phyloP scores from a whole-genome alignment of 2,797 vertebrate genomes.

The Malacoctenus gilli region DNA sequence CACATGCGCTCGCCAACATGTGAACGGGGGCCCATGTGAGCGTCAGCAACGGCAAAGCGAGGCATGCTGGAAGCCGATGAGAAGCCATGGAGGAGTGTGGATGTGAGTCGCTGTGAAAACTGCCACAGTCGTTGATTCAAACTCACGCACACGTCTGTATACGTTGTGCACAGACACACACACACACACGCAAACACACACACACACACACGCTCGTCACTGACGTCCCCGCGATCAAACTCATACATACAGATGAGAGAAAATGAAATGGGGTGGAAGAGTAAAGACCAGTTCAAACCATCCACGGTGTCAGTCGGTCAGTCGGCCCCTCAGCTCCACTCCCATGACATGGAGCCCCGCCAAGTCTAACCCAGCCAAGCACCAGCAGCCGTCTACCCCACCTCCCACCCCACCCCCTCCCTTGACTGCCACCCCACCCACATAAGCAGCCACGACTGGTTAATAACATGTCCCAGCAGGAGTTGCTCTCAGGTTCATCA shows the following conservation, averaged over 20 bases:
- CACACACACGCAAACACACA: slow-evolving; percentile 25
- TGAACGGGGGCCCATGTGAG: slow-evolving; percentile 49
- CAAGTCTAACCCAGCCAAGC: slow-evolving; percentile 55
- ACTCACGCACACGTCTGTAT: slow-evolving; percentile 8
- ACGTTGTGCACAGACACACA: slow-evolving; percentile 10
- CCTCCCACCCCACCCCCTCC: no score
- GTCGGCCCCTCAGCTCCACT: slow-evolving; percentile 67
- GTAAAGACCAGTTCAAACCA: slow-evolving; percentile 79
- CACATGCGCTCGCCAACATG: slow-evolving; percentile 48
- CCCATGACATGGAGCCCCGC: slow-evolving; percentile 70
- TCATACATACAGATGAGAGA: slow-evolving; percentile 48
- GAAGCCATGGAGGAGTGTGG: slow-evolving; percentile 46
- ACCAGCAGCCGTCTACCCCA: slow-evolving; percentile 18
- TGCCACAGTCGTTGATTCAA: slow-evolving; percentile 40
- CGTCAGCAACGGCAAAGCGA: slow-evolving; percentile 31
- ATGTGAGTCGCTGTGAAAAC: slow-evolving; percentile 41
- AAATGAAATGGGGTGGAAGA: slow-evolving; percentile 61
- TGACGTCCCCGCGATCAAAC: slow-evolving; percentile 22
- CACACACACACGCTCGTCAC: slow-evolving; percentile 12
- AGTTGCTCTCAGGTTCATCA: slow-evolving; percentile 64
- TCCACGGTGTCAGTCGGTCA: slow-evolving; percentile 76
- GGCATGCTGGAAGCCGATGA: slow-evolving; percentile 63
- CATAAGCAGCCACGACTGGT: slow-evolving; percentile 44
- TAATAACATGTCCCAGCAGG: slow-evolving; percentile 39
- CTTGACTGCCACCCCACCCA: slow-evolving; percentile 19